Percentiles rank a stretch among this genome's conserved stretches.
Evolutionary conservation across 2,113 vertebrate genomes (phyloP).

Genomic region (Proterorhinus semilunaris): DNA sequence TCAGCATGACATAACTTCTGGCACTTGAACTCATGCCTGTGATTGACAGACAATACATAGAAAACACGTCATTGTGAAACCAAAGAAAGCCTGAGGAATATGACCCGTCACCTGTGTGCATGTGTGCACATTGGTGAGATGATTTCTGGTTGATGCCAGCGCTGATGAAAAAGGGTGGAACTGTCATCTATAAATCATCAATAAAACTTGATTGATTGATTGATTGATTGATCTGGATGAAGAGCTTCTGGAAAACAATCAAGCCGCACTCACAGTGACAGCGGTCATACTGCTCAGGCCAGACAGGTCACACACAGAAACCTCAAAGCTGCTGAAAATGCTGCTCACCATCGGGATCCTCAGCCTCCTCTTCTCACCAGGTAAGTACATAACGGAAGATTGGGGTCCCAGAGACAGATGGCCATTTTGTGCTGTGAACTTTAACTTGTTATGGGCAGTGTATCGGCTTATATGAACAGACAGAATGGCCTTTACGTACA

Average conservation of each 20-base stretch:
- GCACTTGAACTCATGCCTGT: not conserved
- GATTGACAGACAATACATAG: not conserved
- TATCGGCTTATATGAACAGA: too few relatives aligned
- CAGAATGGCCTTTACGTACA: too few relatives aligned
- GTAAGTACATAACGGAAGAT: slow-evolving; percentile 25
- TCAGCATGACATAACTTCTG: not conserved
- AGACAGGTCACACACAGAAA: not conserved
- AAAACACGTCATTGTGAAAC: slow-evolving; percentile 1
- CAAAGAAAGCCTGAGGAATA: not conserved
- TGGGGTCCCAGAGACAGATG: not conserved
- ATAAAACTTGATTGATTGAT: too few relatives aligned
- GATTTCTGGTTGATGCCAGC: slow-evolving; percentile 11
- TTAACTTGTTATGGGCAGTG: too few relatives aligned
- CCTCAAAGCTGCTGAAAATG: slow-evolving; percentile 21
- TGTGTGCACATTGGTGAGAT: slow-evolving; percentile 21
- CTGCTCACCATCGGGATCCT: slow-evolving; percentile 43
- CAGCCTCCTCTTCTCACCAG: slow-evolving; percentile 54
- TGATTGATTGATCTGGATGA: too few relatives aligned
- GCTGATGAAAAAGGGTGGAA: slow-evolving; percentile 36
- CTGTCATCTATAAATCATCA: too few relatives aligned
- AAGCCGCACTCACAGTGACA: slow-evolving; percentile 14
- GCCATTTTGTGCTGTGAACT: not conserved
- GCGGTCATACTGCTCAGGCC: not conserved
- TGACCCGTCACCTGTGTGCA: not conserved
- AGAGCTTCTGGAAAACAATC: slow-evolving; percentile 17